Base-by-base conservation (phyloP, 2,888 invertebrate genomes). In the Eristalis tenax region DNA sequence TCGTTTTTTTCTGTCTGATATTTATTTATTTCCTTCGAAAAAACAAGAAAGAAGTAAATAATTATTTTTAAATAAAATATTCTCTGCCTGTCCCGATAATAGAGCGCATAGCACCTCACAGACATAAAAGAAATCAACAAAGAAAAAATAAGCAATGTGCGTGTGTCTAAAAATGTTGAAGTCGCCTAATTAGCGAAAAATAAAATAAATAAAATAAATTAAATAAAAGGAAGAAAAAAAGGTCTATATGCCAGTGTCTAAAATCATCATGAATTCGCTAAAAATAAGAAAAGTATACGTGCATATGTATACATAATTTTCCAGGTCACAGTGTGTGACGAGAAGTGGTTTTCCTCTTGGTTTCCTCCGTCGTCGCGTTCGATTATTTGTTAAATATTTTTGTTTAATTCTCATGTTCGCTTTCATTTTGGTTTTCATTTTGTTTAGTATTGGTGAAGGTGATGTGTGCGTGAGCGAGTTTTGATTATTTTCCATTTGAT, bases 281-380 rank as follows among this genome's bases (percentile, higher is more conserved):
- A 76, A 83, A 82, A 74, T 63, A 78, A 74, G 64, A 38, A 38
- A 74, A 59, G 61, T 28, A 80, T 77, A 57, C 40, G 56, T 50
- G 56, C 28, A 61, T 28, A 13, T 61, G 28, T 61, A 22, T 57
- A 56, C 56, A 59, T 61, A 59, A 66, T 50, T 61, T 66, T 61
- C 50, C 50, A 35, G 38, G 76, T 77, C 68, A 69, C 23, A n/a
- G 57, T 35, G 56, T 71, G 40, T 59, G 66, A 26, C 65, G 66
- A 50, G 68, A 56, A 64, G 64, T 70, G 70, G 40, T 57, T 28
- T 28, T 28, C 22, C 28, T 57, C 63, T 38, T 13, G 13, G n/a
- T 69, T 57, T 32, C 69, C 8, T 81, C 43, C 26, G 26, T 1
- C 26, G 26, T 26, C 26, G 26, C 26, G 26, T 26, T 26, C 26